Evolutionary conservation across 2,888 invertebrate species (phyloP).

Genomic region (Gonocerus acuteangulatus): DNA sequence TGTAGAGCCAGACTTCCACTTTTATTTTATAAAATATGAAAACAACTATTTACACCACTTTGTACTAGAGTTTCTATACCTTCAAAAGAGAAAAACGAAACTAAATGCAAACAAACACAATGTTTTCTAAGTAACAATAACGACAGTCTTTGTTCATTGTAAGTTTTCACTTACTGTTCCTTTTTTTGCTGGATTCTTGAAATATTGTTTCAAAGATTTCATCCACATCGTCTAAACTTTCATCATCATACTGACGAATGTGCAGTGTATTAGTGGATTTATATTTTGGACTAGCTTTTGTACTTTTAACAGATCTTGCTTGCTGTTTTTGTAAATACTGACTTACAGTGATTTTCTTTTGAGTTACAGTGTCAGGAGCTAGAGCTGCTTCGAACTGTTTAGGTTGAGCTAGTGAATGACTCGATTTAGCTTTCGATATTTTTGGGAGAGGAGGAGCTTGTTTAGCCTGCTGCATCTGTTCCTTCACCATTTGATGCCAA

Average conservation of each 20-base stretch:
- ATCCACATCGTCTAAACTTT: conserved; percentile 58
- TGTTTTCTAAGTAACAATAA: conserved; percentile 13
- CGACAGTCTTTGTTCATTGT: no score
- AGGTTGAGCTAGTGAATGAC: conserved; percentile 63
- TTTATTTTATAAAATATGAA: neutral
- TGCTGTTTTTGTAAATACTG: conserved; percentile 55
- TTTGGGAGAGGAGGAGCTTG: conserved; percentile 38
- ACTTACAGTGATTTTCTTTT: conserved; percentile 64
- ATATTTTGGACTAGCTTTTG: conserved; percentile 27
- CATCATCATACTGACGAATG: conserved; percentile 55
- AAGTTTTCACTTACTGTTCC: conserved; percentile 31
- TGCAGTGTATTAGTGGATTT: conserved; percentile 42
- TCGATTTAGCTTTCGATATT: conserved; percentile 58
- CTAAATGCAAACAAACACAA: conserved; percentile 12
- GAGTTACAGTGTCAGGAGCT: conserved; percentile 56
- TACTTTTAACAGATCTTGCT: conserved; percentile 39
- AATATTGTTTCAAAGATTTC: conserved; percentile 82
- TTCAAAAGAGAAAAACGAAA: conserved; percentile 8
- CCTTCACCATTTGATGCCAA: conserved; percentile 63
- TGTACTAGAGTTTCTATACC: conserved; percentile 5
- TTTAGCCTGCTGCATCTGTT: conserved; percentile 40
- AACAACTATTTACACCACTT: conserved; percentile 11
- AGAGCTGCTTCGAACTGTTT: conserved; percentile 76
- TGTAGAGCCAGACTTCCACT: conserved; percentile 18
- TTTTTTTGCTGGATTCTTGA: conserved; percentile 37